Conservation (phyloP, 2,113 vertebrate species). For the Machaerirhynchus nigripectus region DNA sequence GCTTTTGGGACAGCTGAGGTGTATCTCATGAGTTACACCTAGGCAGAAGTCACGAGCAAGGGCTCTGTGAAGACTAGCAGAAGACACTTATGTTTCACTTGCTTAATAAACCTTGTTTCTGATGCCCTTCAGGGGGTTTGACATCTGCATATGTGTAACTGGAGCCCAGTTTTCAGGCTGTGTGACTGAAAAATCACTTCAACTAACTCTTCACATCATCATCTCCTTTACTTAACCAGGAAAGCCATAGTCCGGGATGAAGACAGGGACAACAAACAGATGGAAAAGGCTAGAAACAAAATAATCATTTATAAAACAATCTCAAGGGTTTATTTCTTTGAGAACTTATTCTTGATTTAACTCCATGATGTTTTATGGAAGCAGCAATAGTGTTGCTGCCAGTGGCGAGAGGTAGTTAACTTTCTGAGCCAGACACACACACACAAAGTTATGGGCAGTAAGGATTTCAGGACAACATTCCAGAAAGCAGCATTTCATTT, state of each 20-base stretch:
- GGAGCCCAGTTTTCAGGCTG: background rate
- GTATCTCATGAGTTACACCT: background rate
- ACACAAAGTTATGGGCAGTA: background rate
- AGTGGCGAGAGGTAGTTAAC: background rate
- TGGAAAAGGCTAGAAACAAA: background rate
- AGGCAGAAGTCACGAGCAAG: background rate
- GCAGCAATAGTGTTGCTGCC: background rate
- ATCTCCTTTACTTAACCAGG: background rate
- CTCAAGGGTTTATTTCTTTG: background rate
- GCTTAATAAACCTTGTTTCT: background rate
- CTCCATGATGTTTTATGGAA: background rate
- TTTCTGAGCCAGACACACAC: background rate
- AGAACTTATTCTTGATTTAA: background rate
- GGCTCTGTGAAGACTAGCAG: background rate
- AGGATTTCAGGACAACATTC: background rate
- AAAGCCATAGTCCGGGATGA: background rate
- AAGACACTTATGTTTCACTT: background rate
- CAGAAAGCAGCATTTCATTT: background rate
- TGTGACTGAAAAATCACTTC: background rate
- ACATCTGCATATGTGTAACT: background rate
- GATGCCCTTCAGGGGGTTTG: background rate
- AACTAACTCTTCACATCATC: background rate
- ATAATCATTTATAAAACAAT: background rate
- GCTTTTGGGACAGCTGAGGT: background rate
- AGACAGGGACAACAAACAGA: background rate